Conservation (phyloP, 2,888 invertebrate species). For the Flabesymbios commensalis region DNA sequence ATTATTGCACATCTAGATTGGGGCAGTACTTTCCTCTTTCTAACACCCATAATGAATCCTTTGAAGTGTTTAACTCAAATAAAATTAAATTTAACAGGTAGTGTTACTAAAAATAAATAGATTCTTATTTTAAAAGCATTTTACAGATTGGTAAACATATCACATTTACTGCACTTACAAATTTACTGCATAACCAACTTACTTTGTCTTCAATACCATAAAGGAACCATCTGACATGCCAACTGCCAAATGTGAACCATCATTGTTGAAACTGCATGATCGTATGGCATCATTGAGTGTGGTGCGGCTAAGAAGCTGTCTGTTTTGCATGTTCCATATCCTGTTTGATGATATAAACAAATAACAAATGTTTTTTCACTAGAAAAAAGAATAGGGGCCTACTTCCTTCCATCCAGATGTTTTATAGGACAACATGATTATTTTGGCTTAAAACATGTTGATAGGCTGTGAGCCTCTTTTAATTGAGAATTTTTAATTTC, state of each 20-base stretch:
- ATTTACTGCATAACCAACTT: too few species aligned
- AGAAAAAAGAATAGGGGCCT: background rate
- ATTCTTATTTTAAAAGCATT: too few species aligned
- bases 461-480: background rate
- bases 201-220: constrained; percentile 57
- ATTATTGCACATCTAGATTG: too few species aligned
- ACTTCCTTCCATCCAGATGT: background rate
- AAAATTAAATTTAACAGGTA: too few species aligned
- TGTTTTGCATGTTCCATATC: constrained; percentile 55
- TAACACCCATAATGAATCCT: too few species aligned
- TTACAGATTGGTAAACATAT: too few species aligned
- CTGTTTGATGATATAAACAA: too few species aligned
- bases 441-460: background rate
- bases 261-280: constrained; percentile 58
- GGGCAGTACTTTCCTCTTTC: too few species aligned
- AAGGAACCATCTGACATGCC: constrained; percentile 59
- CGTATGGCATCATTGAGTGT: constrained; percentile 55
- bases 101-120: too few species aligned
- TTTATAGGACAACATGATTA: background rate
- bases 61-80: too few species aligned
- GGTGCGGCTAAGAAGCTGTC: constrained; percentile 50
- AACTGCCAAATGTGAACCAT: constrained; percentile 56
- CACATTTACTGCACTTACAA: too few species aligned
- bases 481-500: background rate
- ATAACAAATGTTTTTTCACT: too few species aligned